These are phyloP conservation scores for Trinectes maculatus DNA, from an alignment of 2,113 vertebrate genomes.

Conservation along the genomic window DNA sequence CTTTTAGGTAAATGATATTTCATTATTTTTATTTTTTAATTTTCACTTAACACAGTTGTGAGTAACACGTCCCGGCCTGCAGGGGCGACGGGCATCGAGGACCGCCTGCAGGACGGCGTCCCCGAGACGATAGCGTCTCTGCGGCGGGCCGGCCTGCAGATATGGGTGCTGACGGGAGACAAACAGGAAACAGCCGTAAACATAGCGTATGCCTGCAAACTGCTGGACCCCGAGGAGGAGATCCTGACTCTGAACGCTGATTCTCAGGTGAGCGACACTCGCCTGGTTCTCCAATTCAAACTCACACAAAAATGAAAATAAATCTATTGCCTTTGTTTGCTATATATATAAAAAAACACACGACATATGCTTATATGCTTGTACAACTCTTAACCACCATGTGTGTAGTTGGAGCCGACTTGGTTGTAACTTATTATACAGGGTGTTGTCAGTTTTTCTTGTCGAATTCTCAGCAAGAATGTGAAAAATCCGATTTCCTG, in stretches of 20 bases:
- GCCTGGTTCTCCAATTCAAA: no score
- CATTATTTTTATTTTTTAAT: no score
- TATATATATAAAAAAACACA: no score
- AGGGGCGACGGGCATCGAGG: constrained; percentile 97
- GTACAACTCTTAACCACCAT: no score
- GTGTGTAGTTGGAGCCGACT: no score
- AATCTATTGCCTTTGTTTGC: no score
- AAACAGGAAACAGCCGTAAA: constrained; percentile 98
- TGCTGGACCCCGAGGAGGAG: constrained; percentile 93
- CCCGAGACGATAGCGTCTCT: constrained; percentile 92
- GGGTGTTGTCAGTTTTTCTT: no score
- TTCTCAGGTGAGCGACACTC: constrained; percentile 82
- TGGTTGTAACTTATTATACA: no score
- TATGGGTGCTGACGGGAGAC: constrained; percentile 98
- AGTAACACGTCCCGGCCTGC: not conserved
- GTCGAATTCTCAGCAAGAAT: no score
- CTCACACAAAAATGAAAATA: no score
- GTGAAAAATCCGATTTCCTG: not conserved
- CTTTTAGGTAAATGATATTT: constrained; percentile 86
- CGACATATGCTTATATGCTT: no score
- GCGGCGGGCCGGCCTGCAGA: constrained; percentile 92
- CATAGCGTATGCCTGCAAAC: constrained; percentile 94
- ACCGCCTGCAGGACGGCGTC: constrained; percentile 95
- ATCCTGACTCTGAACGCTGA: constrained; percentile 94
- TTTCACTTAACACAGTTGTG: no score